Evolutionary conservation across 2,113 vertebrate genomes (phyloP).

Genomic region (Lophius piscatorius): DNA sequence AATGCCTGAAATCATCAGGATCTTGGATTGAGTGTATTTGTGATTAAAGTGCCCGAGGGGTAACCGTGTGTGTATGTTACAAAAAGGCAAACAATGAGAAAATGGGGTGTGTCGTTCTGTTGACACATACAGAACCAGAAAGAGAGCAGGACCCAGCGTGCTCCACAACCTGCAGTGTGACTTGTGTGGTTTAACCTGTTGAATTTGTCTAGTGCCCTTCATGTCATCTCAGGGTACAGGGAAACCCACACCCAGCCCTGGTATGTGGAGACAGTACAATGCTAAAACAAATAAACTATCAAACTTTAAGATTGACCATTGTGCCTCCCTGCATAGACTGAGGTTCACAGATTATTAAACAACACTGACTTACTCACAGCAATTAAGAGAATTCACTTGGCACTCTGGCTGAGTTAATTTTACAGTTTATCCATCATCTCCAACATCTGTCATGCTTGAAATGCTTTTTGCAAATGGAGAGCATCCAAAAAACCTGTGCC

Average conservation of each 20-base stretch:
- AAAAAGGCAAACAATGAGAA: slow-evolving; percentile 23
- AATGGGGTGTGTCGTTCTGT: slow-evolving; percentile 58
- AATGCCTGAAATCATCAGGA: slow-evolving; percentile 1
- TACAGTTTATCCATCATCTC: slow-evolving; percentile 12
- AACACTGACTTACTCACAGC: background rate
- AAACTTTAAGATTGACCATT: slow-evolving; percentile 1
- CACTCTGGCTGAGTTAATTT: background rate
- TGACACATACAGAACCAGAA: slow-evolving; percentile 15
- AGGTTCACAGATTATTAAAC: background rate
- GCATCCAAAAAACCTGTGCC: slow-evolving; percentile 35
- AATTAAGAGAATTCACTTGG: background rate
- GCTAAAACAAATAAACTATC: slow-evolving; percentile 15
- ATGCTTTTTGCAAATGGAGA: slow-evolving; percentile 55
- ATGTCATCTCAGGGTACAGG: slow-evolving; percentile 57
- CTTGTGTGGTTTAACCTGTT: slow-evolving; percentile 74
- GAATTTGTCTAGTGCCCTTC: slow-evolving; percentile 61
- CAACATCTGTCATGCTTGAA: slow-evolving; percentile 47
- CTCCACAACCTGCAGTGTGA: slow-evolving; percentile 54
- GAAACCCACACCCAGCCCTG: slow-evolving; percentile 69
- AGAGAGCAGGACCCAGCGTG: slow-evolving; percentile 68
- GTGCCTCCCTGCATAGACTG: background rate
- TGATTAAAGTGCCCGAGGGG: slow-evolving; percentile 13
- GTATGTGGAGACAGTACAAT: slow-evolving; percentile 50
- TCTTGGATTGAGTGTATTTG: background rate
- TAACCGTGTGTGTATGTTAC: slow-evolving; percentile 10